phyloP scores from a whole-genome alignment of 2,113 vertebrate species.

The Grammomys dolichurus region DNA sequence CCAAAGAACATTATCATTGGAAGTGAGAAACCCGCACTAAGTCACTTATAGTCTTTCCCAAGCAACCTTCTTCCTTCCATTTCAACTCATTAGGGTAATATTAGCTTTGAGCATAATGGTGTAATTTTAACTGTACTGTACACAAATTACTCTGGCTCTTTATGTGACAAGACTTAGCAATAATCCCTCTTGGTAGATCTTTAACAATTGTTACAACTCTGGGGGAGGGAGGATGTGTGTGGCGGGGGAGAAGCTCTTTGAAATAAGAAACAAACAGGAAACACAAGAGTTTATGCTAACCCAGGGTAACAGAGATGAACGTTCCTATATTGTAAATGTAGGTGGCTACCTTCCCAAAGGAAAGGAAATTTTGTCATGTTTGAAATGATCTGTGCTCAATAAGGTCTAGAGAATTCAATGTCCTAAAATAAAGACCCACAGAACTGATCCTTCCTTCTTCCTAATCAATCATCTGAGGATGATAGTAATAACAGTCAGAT shows the following conservation, averaged over 20 bases:
- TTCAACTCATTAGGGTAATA: constrained; percentile 74
- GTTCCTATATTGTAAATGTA: background rate
- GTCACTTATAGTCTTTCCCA: constrained; percentile 77
- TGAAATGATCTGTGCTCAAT: constrained; percentile 7
- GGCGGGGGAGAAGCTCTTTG: constrained; percentile 62
- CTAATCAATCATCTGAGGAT: background rate
- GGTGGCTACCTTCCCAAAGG: background rate
- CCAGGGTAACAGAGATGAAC: background rate
- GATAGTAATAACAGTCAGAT: background rate
- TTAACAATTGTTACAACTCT: constrained; percentile 67
- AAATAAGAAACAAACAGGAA: constrained; percentile 57
- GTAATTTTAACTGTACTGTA: constrained; percentile 78
- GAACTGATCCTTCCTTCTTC: background rate
- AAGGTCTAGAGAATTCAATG: background rate
- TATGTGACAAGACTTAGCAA: constrained; percentile 70
- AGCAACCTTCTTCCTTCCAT: constrained; percentile 73
- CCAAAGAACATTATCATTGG: constrained; percentile 85
- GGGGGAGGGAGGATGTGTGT: constrained; percentile 60
- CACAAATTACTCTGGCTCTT: constrained; percentile 70
- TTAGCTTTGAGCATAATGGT: constrained; percentile 67
- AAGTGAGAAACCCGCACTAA: constrained; percentile 83
- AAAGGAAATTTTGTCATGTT: background rate
- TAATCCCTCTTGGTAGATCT: constrained; percentile 81
- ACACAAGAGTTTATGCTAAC: constrained; percentile 28
- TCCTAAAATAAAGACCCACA: background rate